These are phyloP conservation scores for Parus major DNA, from an alignment of 2,113 vertebrate species.

Conservation along the genomic window DNA sequence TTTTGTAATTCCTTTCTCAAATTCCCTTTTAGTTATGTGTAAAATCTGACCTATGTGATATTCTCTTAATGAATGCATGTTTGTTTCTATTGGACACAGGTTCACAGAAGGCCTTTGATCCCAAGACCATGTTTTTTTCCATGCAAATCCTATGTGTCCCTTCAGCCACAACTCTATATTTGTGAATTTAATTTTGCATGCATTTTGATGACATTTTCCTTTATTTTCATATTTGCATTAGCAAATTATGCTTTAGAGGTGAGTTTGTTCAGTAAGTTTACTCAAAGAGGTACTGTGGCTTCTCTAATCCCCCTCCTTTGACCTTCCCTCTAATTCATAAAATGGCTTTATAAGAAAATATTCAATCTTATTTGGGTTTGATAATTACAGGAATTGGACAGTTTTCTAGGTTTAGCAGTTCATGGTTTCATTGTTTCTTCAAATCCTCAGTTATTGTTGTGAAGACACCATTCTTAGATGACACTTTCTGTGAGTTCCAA, in stretches of 20 bases:
- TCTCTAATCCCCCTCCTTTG: not conserved
- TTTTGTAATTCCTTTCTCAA: not conserved
- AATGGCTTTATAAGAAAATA: not conserved
- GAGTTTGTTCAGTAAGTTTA: not conserved
- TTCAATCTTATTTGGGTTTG: not conserved
- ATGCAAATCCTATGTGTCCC: not conserved
- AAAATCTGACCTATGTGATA: not conserved
- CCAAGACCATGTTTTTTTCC: not conserved
- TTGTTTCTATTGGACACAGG: not conserved
- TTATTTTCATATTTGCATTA: not conserved
- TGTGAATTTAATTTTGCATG: not conserved
- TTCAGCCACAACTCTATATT: not conserved
- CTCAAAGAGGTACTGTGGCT: not conserved
- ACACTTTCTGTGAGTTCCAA: not conserved
- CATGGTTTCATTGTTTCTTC: not conserved
- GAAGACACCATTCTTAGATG: not conserved
- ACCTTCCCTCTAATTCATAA: not conserved
- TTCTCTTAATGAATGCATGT: accelerated
- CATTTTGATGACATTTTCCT: not conserved
- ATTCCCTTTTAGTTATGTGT: not conserved
- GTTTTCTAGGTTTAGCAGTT: not conserved
- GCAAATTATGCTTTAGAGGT: not conserved
- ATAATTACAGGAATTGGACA: not conserved
- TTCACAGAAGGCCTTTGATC: not conserved
- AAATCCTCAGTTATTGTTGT: not conserved